Conservation (phyloP, 2,113 vertebrate genomes). For the Sisor rabdophorus region DNA sequence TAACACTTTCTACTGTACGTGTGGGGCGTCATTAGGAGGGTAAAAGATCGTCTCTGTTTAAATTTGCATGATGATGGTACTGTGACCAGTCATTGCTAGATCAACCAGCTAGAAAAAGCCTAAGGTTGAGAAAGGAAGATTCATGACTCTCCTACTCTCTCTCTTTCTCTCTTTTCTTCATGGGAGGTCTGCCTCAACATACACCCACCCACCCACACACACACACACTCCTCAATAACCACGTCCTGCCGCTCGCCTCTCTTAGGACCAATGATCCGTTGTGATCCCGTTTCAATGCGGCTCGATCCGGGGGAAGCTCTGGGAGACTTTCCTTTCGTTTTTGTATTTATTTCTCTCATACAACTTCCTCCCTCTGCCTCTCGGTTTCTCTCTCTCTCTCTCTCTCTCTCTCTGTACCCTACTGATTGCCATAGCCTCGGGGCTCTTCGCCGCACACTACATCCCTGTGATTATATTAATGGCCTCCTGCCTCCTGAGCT, state of each 20-base stretch:
- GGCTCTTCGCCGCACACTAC: constrained; percentile 60
- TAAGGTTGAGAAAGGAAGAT: constrained; percentile 50
- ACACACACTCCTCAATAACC: too few relatives aligned
- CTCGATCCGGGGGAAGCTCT: constrained; percentile 44
- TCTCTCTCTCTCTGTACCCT: constrained; percentile 47
- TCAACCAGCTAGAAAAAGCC: constrained; percentile 48
- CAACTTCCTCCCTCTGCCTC: constrained; percentile 53
- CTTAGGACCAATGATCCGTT: constrained; percentile 40
- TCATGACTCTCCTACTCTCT: constrained; percentile 37
- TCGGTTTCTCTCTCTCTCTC: constrained; percentile 54
- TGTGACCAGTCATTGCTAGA: constrained; percentile 54
- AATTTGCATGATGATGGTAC: constrained; percentile 59
- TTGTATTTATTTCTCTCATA: constrained; percentile 53
- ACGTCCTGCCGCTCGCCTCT: constrained; percentile 39
- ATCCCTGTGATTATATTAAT: constrained; percentile 71
- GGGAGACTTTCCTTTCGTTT: constrained; percentile 56
- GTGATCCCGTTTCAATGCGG: constrained; percentile 50
- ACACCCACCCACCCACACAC: constrained; percentile 16
- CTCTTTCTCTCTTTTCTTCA: constrained; percentile 24
- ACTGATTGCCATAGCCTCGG: constrained; percentile 65
- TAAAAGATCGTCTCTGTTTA: constrained; percentile 57
- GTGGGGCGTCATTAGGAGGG: constrained; percentile 49
- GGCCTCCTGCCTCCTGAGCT: constrained; percentile 51
- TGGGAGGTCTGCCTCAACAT: constrained; percentile 48
- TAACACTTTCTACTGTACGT: constrained; percentile 46